Evolutionary conservation across 2,888 invertebrate species (phyloP).

Genomic region (Pycnomerus fuliginosus): DNA sequence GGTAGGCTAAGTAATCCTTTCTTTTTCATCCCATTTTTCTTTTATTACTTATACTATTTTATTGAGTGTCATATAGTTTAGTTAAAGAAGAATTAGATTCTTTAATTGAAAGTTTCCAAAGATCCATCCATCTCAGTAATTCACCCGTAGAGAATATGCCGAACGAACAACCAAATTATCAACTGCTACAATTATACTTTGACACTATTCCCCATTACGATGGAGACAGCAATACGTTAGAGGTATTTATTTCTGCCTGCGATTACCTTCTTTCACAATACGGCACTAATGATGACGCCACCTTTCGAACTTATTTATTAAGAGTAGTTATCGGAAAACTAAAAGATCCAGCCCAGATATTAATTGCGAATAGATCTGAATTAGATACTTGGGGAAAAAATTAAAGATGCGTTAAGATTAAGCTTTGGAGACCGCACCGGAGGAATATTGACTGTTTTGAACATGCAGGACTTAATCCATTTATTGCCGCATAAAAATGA

Average conservation of each 20-base stretch:
- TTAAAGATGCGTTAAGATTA: conserved; percentile 22
- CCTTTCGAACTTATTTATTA: conserved; percentile 8
- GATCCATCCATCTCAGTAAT: no score
- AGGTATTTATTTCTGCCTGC: conserved; percentile 15
- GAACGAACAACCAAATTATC: background rate
- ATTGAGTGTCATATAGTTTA: no score
- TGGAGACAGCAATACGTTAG: conserved; percentile 14
- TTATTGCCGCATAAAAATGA: no score
- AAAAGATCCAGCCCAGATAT: conserved; percentile 11
- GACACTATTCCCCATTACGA: conserved; percentile 19
- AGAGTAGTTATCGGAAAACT: conserved; percentile 19
- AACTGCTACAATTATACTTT: conserved; percentile 18
- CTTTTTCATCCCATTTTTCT: no score
- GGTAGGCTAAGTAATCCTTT: no score
- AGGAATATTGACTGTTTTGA: conserved; percentile 16
- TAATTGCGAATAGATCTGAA: conserved; percentile 18
- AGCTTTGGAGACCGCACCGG: no score
- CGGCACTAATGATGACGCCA: background rate
- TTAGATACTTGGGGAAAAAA: conserved; percentile 7
- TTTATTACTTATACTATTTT: no score
- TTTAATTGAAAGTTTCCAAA: no score
- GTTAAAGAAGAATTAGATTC: no score
- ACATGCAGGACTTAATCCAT: no score
- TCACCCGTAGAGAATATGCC: no score
- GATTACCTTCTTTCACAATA: conserved; percentile 14